These are phyloP conservation scores for Tyto alba DNA, from an alignment of 2,113 vertebrate species.

Conservation along the genomic window DNA sequence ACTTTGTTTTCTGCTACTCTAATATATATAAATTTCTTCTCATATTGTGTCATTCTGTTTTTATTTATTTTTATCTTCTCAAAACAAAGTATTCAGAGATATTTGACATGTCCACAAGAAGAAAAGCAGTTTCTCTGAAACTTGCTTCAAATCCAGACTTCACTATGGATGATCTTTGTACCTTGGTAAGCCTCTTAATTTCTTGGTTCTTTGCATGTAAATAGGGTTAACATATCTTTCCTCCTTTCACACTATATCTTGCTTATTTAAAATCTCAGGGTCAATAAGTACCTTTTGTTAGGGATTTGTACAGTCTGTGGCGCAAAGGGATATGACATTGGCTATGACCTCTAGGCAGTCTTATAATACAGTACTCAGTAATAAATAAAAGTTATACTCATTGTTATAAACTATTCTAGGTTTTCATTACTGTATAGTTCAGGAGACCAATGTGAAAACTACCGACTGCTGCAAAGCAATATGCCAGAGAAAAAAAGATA, in stretches of 20 bases:
- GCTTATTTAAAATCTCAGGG: not conserved
- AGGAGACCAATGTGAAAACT: not conserved
- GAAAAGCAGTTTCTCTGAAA: not conserved
- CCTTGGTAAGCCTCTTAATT: not conserved
- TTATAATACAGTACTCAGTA: not conserved
- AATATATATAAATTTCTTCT: not conserved
- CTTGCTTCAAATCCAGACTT: not conserved
- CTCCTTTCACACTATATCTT: not conserved
- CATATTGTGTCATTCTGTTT: not conserved
- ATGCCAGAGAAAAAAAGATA: not conserved
- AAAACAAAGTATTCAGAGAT: not conserved
- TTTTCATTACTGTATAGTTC: not conserved
- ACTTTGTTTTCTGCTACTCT: not conserved
- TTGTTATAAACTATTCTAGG: not conserved
- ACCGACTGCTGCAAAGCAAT: not conserved
- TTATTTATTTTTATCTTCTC: not conserved
- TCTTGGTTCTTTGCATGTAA: not conserved
- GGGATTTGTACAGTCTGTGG: not conserved
- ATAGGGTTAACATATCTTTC: not conserved
- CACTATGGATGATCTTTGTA: not conserved
- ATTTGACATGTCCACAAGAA: not conserved
- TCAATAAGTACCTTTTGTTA: not conserved
- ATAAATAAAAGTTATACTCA: not conserved
- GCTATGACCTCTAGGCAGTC: not conserved
- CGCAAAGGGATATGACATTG: not conserved